Conservation (phyloP, 1,140 invertebrate genomes). For the Psilanteris sp. region DNA sequence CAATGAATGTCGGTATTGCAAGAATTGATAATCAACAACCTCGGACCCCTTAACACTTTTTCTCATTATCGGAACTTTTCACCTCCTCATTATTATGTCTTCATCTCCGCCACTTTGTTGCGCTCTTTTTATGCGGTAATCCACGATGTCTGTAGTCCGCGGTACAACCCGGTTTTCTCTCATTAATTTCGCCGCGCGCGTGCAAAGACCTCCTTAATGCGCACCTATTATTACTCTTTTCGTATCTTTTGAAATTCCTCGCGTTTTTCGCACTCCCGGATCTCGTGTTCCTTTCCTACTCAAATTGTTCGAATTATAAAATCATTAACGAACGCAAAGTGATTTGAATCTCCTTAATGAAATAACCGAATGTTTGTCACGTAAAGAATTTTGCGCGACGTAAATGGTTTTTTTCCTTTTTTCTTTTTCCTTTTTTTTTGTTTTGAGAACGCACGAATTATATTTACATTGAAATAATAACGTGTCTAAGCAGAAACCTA, state of each 20-base stretch:
- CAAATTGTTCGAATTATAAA: not conserved
- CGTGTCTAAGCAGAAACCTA: no score
- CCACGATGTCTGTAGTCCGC: conserved; percentile 23
- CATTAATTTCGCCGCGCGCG: conserved; percentile 49
- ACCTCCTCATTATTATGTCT: conserved; percentile 47
- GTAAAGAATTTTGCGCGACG: no score
- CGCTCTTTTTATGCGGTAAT: conserved; percentile 43
- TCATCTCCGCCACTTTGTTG: conserved; percentile 43
- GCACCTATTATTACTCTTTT: conserved; percentile 39
- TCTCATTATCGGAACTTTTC: conserved; percentile 43
- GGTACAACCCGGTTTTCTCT: conserved; percentile 33
- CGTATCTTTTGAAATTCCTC: conserved; percentile 14
- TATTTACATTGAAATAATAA: no score
- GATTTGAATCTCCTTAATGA: no score
- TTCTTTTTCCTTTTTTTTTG: no score
- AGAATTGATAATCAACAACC: conserved; percentile 6
- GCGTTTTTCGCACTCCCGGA: not conserved
- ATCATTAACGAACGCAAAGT: conserved; percentile 9
- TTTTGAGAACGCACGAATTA: no score
- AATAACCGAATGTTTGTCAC: no score
- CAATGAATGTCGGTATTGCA: conserved; percentile 9
- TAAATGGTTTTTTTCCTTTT: no score
- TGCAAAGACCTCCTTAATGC: conserved; percentile 46
- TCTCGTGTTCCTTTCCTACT: not conserved
- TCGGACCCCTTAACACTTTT: conserved; percentile 19